Conservation (phyloP, 2,797 vertebrate species). For the Rhincodon typus region DNA sequence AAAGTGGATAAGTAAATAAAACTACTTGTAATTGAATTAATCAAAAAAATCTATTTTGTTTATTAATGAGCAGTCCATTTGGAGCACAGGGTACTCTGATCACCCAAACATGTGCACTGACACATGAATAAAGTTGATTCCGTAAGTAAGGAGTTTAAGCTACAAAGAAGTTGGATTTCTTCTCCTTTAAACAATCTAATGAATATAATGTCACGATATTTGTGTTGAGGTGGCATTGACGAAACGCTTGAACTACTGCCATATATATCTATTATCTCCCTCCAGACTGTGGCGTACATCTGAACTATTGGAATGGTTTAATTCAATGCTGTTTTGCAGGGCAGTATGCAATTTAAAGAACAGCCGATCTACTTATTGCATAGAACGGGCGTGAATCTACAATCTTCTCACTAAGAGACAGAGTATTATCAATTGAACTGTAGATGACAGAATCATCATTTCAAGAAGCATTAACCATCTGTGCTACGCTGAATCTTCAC, state of each 20-base stretch:
- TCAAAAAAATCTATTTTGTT: background rate
- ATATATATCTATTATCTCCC: background rate
- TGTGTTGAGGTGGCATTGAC: background rate
- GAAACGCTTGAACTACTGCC: background rate
- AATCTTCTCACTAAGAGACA: background rate
- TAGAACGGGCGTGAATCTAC: background rate
- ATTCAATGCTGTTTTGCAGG: background rate
- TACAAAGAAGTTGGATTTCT: background rate
- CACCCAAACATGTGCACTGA: background rate
- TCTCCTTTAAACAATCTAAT: background rate
- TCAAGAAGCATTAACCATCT: background rate
- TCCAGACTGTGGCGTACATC: background rate
- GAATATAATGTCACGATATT: too few species aligned
- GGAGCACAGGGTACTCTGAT: background rate
- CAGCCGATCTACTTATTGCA: background rate
- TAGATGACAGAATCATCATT: background rate
- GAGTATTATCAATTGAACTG: background rate
- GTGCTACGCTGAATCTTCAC: background rate
- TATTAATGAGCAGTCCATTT: background rate
- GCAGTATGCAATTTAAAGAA: background rate
- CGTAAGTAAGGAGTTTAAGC: background rate
- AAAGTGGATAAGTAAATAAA: background rate
- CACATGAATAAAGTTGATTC: background rate
- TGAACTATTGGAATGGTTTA: background rate
- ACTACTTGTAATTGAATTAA: background rate